Evolutionary conservation across 1,140 invertebrate species (phyloP).

Genomic region (Spodoptera frugiperda): DNA sequence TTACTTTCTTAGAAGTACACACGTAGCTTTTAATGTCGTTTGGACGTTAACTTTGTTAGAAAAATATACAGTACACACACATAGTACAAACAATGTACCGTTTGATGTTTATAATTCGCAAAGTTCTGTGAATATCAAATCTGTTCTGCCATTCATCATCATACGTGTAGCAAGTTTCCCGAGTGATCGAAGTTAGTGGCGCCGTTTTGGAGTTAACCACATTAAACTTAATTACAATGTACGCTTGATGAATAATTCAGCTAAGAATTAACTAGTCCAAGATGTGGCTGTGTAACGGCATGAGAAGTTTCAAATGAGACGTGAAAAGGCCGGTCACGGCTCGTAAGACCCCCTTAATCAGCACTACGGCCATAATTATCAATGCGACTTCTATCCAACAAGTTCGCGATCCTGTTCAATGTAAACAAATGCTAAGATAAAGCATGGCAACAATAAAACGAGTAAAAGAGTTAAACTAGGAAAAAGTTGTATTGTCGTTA

Average conservation of each 20-base stretch:
- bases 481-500: constrained; percentile 40
- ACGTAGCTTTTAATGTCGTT: background rate
- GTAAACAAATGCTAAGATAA: constrained; percentile 19
- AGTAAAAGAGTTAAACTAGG: constrained; percentile 27
- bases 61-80: constrained; percentile 11
- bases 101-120: constrained; percentile 32
- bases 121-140: constrained; percentile 38
- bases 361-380: constrained; percentile 14
- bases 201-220: constrained; percentile 47
- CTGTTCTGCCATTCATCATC: constrained; percentile 43
- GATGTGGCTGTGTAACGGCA: constrained; percentile 38
- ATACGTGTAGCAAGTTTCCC: constrained; percentile 42
- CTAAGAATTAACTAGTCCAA: constrained; percentile 46
- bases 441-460: constrained; percentile 24
- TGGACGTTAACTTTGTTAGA: background rate
- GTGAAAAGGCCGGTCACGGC: constrained; percentile 46
- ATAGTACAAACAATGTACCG: background rate
- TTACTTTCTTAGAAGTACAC: background rate
- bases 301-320: constrained; percentile 36
- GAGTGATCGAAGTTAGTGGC: constrained; percentile 46
- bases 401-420: background rate
- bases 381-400: constrained; percentile 22
- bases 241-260: constrained; percentile 46
- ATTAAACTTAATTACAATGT: constrained; percentile 49
- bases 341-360: constrained; percentile 44